These are phyloP conservation scores for Gymnarchus niloticus DNA, from an alignment of 2,113 vertebrate genomes.

Conservation along the genomic window DNA sequence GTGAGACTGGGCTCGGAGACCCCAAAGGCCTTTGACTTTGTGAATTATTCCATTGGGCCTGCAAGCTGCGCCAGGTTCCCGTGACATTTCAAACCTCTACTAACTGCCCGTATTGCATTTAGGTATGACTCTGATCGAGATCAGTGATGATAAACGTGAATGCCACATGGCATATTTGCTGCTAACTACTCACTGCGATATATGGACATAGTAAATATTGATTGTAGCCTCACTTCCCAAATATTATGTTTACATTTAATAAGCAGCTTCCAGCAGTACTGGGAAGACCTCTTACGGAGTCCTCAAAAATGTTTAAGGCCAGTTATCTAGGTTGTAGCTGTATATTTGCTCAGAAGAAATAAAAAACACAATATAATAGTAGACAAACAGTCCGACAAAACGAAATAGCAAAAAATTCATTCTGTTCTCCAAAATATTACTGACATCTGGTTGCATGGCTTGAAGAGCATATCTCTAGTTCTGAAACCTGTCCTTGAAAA, in stretches of 20 bases:
- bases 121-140: neutral
- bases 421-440: too few relatives aligned
- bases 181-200: neutral
- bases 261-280: neutral
- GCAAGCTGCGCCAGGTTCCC: neutral
- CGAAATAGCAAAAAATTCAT: too few relatives aligned
- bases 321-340: too few relatives aligned
- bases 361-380: too few relatives aligned
- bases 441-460: too few relatives aligned
- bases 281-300: too few relatives aligned
- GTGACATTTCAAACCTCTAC: neutral
- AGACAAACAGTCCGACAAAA: too few relatives aligned
- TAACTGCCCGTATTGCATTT: neutral
- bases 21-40: neutral
- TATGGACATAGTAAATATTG: neutral
- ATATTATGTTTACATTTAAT: neutral
- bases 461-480: too few relatives aligned
- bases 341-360: too few relatives aligned
- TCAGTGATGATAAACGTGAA: neutral
- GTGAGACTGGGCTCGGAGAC: neutral
- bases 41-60: neutral
- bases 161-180: neutral
- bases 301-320: too few relatives aligned
- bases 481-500: too few relatives aligned
- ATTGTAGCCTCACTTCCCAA: neutral